Conservation (phyloP, 2,888 invertebrate species). For the Acanthoscelides obtectus region DNA sequence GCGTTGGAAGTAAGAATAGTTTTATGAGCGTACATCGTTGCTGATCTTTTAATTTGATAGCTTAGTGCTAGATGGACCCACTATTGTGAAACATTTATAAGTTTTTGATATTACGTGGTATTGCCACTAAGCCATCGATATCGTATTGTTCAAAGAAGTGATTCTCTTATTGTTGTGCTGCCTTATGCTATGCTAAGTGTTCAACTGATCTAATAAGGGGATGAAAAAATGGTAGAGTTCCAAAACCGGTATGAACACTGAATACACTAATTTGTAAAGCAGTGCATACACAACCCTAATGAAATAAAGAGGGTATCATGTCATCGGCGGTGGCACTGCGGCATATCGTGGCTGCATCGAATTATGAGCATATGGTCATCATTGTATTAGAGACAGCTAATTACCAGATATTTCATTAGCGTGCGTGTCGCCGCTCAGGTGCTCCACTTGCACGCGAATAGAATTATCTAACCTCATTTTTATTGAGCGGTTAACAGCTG, state of each 20-base stretch:
- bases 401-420: constrained; percentile 43
- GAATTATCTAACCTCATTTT: constrained; percentile 25
- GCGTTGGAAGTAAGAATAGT: no score
- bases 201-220: no score
- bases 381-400: constrained; percentile 39
- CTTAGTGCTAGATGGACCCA: no score
- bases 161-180: no score
- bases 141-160: no score
- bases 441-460: constrained; percentile 21
- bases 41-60: no score
- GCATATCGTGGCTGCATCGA: constrained; percentile 22
- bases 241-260: background rate
- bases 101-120: no score
- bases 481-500: constrained; percentile 23
- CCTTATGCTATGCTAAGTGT: no score
- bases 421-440: constrained; percentile 31
- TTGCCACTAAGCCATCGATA: no score
- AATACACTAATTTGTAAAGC: background rate
- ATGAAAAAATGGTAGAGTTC: no score
- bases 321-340: constrained; percentile 19
- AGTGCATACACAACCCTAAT: constrained; percentile 1
- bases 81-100: no score
- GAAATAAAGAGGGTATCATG: constrained; percentile 21
- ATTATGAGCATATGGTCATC: constrained; percentile 41
- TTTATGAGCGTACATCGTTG: no score